These are phyloP conservation scores for Phataginus tetradactyla DNA, from an alignment of 2,797 vertebrate genomes.

Conservation along the genomic window DNA sequence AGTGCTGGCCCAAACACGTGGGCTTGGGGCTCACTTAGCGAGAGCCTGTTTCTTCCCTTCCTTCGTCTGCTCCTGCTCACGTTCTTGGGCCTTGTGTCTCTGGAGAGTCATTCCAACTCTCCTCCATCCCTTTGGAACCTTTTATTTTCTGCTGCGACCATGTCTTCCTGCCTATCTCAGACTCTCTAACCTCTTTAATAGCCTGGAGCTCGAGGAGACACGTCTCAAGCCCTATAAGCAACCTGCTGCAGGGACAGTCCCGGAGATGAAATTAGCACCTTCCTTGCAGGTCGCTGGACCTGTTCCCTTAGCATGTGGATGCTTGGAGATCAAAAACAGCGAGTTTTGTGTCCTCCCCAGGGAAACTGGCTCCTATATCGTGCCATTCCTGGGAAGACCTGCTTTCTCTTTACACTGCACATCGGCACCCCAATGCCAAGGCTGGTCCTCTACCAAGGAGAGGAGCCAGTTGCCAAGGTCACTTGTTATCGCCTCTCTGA, in stretches of 20 bases:
- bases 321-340: neutral
- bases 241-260: neutral
- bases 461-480: neutral
- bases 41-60: neutral
- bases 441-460: neutral
- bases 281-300: neutral
- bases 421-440: neutral
- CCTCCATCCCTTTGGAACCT: neutral
- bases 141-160: neutral
- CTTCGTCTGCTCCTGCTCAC: neutral
- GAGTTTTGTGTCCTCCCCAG: neutral
- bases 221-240: neutral
- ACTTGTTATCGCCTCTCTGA: neutral
- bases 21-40: neutral
- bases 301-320: neutral
- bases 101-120: neutral
- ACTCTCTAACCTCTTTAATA: neutral
- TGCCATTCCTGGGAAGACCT: neutral
- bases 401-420: neutral
- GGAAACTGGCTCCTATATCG: neutral
- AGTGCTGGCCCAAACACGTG: rapidly evolving
- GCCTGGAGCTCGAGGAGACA: neutral
- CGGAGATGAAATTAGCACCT: neutral
- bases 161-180: neutral
- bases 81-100: neutral